Evolutionary conservation across 2,888 invertebrate genomes (phyloP).

Genomic region (Alcis repandata): DNA sequence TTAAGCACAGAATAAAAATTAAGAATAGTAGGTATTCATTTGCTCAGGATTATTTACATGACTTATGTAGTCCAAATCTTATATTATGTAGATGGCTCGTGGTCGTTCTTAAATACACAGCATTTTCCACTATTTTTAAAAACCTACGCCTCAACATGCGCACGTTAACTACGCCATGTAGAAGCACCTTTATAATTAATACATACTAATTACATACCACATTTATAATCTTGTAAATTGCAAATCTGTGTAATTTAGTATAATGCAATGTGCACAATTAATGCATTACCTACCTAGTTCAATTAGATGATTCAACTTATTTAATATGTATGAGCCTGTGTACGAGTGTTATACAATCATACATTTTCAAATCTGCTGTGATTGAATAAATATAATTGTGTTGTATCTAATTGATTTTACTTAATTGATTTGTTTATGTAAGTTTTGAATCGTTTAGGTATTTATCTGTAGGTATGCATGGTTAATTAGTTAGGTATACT

Average conservation of each 20-base stretch:
- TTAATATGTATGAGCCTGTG: constrained; percentile 4
- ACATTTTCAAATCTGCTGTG: constrained; percentile 3
- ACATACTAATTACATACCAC: not conserved
- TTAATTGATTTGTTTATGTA: not conserved
- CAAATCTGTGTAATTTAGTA: not conserved
- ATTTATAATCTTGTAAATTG: not conserved
- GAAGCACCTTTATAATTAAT: not conserved
- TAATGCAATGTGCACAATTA: not conserved
- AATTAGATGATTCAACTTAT: constrained; percentile 1
- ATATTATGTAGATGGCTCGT: too few relatives aligned
- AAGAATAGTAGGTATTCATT: too few relatives aligned
- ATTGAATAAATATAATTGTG: constrained; percentile 4
- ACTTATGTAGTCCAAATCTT: too few relatives aligned
- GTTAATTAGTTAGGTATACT: too few relatives aligned
- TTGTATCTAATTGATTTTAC: constrained; percentile 1
- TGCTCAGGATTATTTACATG: too few relatives aligned
- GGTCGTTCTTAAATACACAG: too few relatives aligned
- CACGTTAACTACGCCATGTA: not conserved
- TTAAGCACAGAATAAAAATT: too few relatives aligned
- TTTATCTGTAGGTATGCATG: not conserved
- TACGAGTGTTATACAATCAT: not conserved
- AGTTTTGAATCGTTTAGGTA: not conserved
- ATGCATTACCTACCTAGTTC: constrained; percentile 8
- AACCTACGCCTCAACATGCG: not conserved
- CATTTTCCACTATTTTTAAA: too few relatives aligned